Evolutionary conservation across 1,140 invertebrate genomes (phyloP).

Genomic region (Trichonephila inaurata): DNA sequence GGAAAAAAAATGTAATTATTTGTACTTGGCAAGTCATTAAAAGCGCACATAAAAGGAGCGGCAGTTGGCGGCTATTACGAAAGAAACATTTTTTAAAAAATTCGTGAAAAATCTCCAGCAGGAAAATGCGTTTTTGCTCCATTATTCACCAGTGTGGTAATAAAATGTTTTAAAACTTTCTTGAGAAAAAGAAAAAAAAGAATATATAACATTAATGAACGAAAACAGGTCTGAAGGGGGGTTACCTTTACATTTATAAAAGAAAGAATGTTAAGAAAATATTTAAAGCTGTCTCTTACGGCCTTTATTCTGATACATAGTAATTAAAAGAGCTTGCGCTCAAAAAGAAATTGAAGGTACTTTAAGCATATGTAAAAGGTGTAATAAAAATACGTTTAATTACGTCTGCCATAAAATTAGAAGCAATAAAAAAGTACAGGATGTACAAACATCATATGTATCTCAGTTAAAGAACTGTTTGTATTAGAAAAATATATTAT

Average conservation of each 20-base stretch:
- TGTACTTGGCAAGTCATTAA: constrained; percentile 47
- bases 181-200: not conserved
- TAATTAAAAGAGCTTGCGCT: constrained; percentile 46
- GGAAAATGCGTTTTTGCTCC: not conserved
- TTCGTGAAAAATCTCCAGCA: constrained; percentile 11
- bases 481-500: not conserved
- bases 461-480: not conserved
- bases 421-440: not conserved
- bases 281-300: constrained; percentile 26
- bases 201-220: not conserved
- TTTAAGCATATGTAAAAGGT: constrained; percentile 22
- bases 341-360: constrained; percentile 34
- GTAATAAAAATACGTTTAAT: constrained; percentile 59
- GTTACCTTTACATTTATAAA: constrained; percentile 23
- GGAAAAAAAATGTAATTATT: constrained; percentile 37
- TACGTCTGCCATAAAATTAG: not conserved
- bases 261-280: constrained; percentile 50
- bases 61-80: constrained; percentile 33
- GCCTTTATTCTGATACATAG: constrained; percentile 26
- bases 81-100: constrained; percentile 19
- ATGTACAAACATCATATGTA: not conserved
- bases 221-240: not conserved
- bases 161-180: constrained; percentile 54
- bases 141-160: constrained; percentile 50
- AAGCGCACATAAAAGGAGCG: not conserved